Base-by-base conservation (phyloP, 2,888 invertebrate genomes). In the Steinernema hermaphroditum region DNA sequence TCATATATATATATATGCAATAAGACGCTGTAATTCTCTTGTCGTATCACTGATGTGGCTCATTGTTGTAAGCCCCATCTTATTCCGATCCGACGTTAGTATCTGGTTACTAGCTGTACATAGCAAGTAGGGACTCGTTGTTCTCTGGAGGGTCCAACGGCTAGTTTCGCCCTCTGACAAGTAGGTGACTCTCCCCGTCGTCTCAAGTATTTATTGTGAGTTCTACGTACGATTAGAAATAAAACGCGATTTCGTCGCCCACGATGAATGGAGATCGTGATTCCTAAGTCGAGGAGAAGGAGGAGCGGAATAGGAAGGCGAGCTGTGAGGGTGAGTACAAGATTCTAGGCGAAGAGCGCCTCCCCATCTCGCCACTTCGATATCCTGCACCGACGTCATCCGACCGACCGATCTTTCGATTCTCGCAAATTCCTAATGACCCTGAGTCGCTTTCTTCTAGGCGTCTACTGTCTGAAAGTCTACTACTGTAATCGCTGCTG, bases 1-100 rank as follows among this genome's bases (percentile, higher is more conserved):
- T 16, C 32, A 62, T 62, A 16, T n/a, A n/a, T n/a, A 29, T 54
- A 46, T 54, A n/a, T 62, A 62, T 62, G 62, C 62, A 62, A 62
- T 62, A 62, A 62, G 16, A 27, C 32, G 29, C 29, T 62, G 27
- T 62, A 16, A 62, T 14, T 62, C 32, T 50, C 62, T 62, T 24
- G 62, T 50, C n/a, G n/a, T n/a, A n/a, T n/a, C n/a, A n/a, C n/a
- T 50, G 19, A 4, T 19, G 22, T 9, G 46, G 22, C 4, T 6
- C 46, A n/a, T 6, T 19, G 46, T 19, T 46, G 9, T 46, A 6
- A 2, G 16, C n/a, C 22, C 46, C 46, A 19, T 46, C 22, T n/a
- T 46, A 46, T 46, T 46, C 46, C 46, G 16, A n/a, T 24, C 32
- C 62, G 29, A 62, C 6, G n/a, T n/a, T n/a, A n/a, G n/a, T n/a